Evolutionary conservation across 1,140 invertebrate genomes (phyloP).

Genomic region (Ridgeia piscesae): DNA sequence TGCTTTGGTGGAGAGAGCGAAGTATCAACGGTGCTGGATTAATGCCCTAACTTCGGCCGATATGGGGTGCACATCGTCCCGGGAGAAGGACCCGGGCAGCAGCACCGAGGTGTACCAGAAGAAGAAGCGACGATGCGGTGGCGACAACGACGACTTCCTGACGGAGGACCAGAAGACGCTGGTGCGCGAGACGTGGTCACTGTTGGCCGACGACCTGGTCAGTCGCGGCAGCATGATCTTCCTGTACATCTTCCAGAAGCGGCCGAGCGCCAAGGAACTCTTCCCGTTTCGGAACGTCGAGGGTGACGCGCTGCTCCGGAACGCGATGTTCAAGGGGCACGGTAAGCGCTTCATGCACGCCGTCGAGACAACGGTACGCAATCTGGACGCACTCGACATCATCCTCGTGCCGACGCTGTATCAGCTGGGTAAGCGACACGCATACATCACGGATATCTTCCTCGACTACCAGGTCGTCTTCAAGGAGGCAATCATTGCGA

Average conservation of each 20-base stretch:
- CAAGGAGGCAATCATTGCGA: constrained; percentile 33
- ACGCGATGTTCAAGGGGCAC: constrained; percentile 39
- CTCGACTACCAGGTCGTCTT: constrained; percentile 37
- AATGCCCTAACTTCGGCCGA: not conserved
- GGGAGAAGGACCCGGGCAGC: not conserved
- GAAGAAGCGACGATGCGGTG: not conserved
- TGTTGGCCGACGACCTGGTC: not conserved
- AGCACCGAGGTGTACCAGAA: not conserved
- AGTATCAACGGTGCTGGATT: not conserved
- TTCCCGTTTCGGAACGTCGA: constrained; percentile 36
- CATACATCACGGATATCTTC: constrained; percentile 36
- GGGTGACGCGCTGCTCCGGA: constrained; percentile 29
- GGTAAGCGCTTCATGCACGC: constrained; percentile 45
- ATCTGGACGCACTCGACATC: constrained; percentile 36
- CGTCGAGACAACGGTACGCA: constrained; percentile 40
- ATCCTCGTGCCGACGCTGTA: constrained; percentile 33
- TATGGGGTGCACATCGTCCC: not conserved
- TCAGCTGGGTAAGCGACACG: constrained; percentile 37
- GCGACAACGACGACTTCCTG: not conserved
- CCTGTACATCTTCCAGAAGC: constrained; percentile 36
- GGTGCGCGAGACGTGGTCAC: not conserved
- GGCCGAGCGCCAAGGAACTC: constrained; percentile 36
- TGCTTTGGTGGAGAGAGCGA: not conserved
- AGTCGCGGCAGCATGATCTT: constrained; percentile 34
- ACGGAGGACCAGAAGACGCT: constrained; percentile 10